phyloP scores from a whole-genome alignment of 2,888 invertebrate genomes.

The Galerucella pusilla region DNA sequence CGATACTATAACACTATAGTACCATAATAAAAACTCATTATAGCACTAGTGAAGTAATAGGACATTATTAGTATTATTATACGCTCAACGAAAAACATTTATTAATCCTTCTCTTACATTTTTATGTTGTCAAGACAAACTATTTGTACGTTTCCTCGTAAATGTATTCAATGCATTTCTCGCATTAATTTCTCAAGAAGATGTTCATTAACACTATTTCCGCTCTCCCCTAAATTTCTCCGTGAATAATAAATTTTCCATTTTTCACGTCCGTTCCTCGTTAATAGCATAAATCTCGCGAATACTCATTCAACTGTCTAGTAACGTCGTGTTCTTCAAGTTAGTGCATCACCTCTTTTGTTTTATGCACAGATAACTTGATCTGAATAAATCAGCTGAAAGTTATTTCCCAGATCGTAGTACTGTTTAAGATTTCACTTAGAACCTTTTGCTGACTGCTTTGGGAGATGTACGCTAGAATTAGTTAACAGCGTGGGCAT shows the following conservation, averaged over 20 bases:
- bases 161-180: neutral
- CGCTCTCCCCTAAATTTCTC: constrained; percentile 7
- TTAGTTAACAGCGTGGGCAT: constrained; percentile 20
- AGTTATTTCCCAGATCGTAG: constrained; percentile 42
- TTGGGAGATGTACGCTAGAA: constrained; percentile 13
- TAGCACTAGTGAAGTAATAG: too few species aligned
- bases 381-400: constrained; percentile 46
- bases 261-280: constrained; percentile 40
- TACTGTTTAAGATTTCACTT: constrained; percentile 31
- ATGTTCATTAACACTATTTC: neutral
- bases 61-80: too few species aligned
- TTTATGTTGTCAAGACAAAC: too few species aligned
- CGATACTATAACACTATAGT: too few species aligned
- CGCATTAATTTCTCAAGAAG: neutral
- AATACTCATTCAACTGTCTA: constrained; percentile 48
- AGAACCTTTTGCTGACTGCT: constrained; percentile 16
- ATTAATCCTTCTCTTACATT: too few species aligned
- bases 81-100: too few species aligned
- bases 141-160: too few species aligned
- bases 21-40: too few species aligned
- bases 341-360: constrained; percentile 50
- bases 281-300: constrained; percentile 44
- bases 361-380: constrained; percentile 48
- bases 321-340: constrained; percentile 46
- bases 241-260: constrained; percentile 37